Conservation (phyloP, 1,140 invertebrate species). For the Galleria mellonella region DNA sequence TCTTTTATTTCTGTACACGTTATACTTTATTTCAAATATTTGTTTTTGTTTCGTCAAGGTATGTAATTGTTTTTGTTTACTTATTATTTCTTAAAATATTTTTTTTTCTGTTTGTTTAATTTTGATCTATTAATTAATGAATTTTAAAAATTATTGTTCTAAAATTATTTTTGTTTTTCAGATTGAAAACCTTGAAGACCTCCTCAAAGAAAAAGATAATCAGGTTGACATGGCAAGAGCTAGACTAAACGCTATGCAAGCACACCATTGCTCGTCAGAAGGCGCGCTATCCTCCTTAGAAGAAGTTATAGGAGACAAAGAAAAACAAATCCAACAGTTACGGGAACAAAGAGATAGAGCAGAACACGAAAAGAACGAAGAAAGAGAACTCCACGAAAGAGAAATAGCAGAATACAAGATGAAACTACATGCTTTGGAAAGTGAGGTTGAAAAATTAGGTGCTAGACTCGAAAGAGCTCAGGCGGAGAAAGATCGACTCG, state of each 20-base stretch:
- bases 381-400: conserved; percentile 93
- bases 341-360: conserved; percentile 94
- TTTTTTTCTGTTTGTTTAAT: conserved; percentile 14
- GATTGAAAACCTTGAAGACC: conserved; percentile 98
- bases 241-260: conserved; percentile 91
- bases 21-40: conserved; percentile 9
- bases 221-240: conserved; percentile 96
- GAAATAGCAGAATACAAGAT: conserved; percentile 96
- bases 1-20: background rate
- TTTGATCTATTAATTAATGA: conserved; percentile 5
- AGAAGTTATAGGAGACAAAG: conserved; percentile 97
- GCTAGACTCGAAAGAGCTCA: conserved; percentile 90
- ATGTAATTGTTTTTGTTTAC: conserved; percentile 23
- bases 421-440: conserved; percentile 92
- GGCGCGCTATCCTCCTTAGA: conserved; percentile 94
- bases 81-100: conserved; percentile 6
- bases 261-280: conserved; percentile 93
- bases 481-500: conserved; percentile 91
- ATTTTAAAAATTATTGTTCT: background rate
- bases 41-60: conserved; percentile 23
- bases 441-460: conserved; percentile 92
- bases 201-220: conserved; percentile 98
- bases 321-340: conserved; percentile 93
- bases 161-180: conserved; percentile 55
- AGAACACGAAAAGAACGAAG: conserved; percentile 97